phyloP scores from a whole-genome alignment of 2,113 vertebrate genomes.

The Gymnorhina tibicen region DNA sequence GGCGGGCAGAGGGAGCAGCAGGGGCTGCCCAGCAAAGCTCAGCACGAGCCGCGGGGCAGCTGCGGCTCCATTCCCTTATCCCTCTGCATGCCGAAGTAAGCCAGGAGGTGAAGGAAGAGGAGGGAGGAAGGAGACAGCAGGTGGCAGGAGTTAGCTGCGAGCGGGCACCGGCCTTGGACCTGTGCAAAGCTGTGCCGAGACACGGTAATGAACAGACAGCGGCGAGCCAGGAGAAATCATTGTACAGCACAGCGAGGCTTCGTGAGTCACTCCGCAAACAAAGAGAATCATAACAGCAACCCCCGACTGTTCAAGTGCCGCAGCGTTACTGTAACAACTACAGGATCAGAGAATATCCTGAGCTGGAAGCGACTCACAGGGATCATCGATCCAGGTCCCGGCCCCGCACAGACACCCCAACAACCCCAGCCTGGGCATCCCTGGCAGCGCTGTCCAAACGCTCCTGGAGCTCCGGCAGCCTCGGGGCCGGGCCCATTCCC shows the following conservation, averaged over 20 bases:
- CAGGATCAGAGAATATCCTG: not conserved
- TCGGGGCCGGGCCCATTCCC: not conserved
- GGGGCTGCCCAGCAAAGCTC: not conserved
- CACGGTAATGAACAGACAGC: accelerated
- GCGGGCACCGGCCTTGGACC: not conserved
- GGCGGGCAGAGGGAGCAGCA: not conserved
- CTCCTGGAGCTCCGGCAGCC: not conserved
- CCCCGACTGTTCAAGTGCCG: not conserved
- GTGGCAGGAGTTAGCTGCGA: slow-evolving; percentile 58
- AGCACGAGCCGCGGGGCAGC: not conserved
- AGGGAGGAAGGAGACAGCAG: slow-evolving; percentile 45
- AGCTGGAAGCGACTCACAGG: not conserved
- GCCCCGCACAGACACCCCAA: not conserved
- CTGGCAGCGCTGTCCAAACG: not conserved
- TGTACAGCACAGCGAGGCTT: not conserved
- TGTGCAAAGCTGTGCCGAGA: not conserved
- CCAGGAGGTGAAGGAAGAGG: accelerated
- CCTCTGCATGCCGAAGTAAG: not conserved
- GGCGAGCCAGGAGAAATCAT: not conserved
- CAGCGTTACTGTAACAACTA: not conserved
- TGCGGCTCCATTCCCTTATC: not conserved
- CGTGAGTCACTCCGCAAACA: not conserved
- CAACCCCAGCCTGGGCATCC: not conserved
- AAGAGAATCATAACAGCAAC: not conserved
- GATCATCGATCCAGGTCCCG: not conserved